Percentiles rank a stretch among this genome's conserved stretches.
Conservation (phyloP, 2,888 invertebrate genomes). For the Dysmachus trigonus region DNA sequence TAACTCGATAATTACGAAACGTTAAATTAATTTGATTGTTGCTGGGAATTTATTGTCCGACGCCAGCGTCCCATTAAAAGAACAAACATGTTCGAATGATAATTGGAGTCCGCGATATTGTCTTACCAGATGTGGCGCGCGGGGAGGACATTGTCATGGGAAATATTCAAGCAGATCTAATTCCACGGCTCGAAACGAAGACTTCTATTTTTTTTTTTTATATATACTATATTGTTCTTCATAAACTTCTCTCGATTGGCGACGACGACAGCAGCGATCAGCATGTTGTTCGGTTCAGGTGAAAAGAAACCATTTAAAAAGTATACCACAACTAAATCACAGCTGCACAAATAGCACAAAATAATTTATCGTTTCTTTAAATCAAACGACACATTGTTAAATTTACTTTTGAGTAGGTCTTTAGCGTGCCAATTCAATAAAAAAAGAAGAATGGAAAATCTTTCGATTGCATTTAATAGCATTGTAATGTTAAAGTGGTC, state of each 20-base stretch:
- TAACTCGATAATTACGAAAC: conserved; percentile 24
- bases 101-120: background rate
- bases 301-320: background rate
- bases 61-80: background rate
- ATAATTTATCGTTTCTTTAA: background rate
- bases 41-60: conserved; percentile 23
- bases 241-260: background rate
- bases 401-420: background rate
- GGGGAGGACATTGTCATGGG: background rate
- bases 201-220: no score
- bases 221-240: background rate
- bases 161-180: background rate
- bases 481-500: background rate
- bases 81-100: background rate
- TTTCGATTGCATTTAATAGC: background rate
- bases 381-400: background rate
- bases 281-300: background rate
- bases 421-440: background rate
- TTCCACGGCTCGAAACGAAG: background rate
- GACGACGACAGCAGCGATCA: background rate
- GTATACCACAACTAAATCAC: background rate
- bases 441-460: background rate
- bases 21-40: conserved; percentile 7
- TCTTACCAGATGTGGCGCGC: background rate
- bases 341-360: background rate